Percentiles rank a stretch among this genome's conserved stretches.
These are phyloP conservation scores for Lochmaea crataegi DNA, from an alignment of 2,888 invertebrate species.

Conservation along the genomic window DNA sequence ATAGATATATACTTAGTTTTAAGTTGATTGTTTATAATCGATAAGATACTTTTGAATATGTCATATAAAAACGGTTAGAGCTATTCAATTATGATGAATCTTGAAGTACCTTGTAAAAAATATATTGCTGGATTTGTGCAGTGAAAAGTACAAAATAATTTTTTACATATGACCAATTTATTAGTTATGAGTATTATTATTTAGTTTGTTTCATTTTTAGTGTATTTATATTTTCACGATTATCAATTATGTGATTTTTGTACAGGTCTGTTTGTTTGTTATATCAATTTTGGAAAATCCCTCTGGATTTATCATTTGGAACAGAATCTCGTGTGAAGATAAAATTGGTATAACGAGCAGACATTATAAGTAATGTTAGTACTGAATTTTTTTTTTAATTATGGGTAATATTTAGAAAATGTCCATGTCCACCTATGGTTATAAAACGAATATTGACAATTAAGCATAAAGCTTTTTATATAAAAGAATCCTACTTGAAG, in stretches of 20 bases:
- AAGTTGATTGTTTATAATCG: not conserved
- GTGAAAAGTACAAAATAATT: slow-evolving; percentile 11
- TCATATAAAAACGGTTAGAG: not conserved
- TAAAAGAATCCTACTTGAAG: not conserved
- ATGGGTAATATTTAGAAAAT: not conserved
- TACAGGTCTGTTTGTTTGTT: not conserved
- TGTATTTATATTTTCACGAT: slow-evolving; percentile 7
- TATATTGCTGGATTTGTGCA: slow-evolving; percentile 2
- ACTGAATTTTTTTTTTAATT: not conserved
- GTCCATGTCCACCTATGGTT: not conserved
- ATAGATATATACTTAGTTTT: not conserved
- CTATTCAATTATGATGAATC: not conserved
- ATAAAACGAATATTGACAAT: not conserved
- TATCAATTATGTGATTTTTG: slow-evolving; percentile 6
- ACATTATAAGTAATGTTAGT: too few relatives aligned
- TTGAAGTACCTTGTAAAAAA: not conserved
- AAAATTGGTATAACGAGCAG: too few relatives aligned
- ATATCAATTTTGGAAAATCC: not conserved
- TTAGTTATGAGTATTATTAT: slow-evolving; percentile 3
- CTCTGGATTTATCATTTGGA: too few relatives aligned
- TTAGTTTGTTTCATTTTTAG: slow-evolving; percentile 11
- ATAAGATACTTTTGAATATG: not conserved
- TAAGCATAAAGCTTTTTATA: not conserved
- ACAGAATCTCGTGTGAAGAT: too few relatives aligned
- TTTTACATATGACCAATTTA: slow-evolving; percentile 12